A percentile compares a stretch with the other conserved stretches of the same genome.
Conservation (phyloP, 2,888 invertebrate genomes). For the Gymnocheta viridis region DNA sequence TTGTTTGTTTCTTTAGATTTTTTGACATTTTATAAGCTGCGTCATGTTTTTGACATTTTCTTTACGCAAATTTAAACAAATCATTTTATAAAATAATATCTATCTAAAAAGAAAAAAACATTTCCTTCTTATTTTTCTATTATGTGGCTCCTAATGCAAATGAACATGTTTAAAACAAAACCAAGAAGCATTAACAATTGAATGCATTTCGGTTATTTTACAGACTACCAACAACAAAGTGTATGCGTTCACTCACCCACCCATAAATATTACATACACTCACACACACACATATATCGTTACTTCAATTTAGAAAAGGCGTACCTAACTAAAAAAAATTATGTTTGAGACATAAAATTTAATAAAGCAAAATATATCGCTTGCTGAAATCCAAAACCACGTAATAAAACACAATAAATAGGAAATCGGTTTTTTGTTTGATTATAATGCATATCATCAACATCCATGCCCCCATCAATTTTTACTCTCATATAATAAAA, state of each 20-base stretch:
- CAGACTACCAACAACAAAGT: neutral
- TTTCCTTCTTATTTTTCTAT: conserved; percentile 43
- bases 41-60: conserved; percentile 65
- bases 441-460: no score
- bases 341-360: no score
- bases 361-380: no score
- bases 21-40: conserved; percentile 29
- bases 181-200: conserved; percentile 53
- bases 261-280: neutral
- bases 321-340: no score
- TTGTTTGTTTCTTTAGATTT: neutral
- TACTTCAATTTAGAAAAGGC: no score
- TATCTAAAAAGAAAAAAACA: no score
- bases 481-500: no score
- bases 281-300: neutral
- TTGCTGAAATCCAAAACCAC: no score
- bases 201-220: conserved; percentile 61
- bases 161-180: conserved; percentile 56
- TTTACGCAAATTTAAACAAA: conserved; percentile 67
- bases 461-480: no score
- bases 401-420: no score
- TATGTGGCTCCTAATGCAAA: conserved; percentile 26
- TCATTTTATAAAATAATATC: conserved; percentile 52
- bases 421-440: no score
- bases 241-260: neutral